Percentiles rank a stretch among this genome's conserved stretches.
These are phyloP conservation scores for Embidobia sp. DNA, from an alignment of 2,888 invertebrate genomes.

Conservation along the genomic window DNA sequence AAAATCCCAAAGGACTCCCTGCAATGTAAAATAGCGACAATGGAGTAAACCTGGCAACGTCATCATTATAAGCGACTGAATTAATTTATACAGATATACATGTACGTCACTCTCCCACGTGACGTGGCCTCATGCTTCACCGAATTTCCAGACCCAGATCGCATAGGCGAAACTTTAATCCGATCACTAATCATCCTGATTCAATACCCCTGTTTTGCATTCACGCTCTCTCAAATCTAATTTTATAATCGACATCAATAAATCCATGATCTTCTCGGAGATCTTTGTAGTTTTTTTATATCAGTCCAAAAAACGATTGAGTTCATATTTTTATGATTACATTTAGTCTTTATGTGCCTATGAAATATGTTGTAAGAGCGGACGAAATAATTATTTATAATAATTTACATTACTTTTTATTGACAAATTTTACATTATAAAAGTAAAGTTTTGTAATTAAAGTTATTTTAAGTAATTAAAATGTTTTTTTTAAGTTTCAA, in stretches of 20 bases:
- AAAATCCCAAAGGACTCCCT: conserved; percentile 43
- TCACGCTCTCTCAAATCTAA: conserved; percentile 47
- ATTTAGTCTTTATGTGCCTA: no score
- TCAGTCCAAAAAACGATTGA: conserved; percentile 21
- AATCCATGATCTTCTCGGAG: conserved; percentile 45
- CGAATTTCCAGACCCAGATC: conserved; percentile 40
- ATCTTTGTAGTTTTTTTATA: conserved; percentile 30
- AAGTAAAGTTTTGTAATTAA: no score
- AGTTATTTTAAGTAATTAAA: no score
- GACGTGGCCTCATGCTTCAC: conserved; percentile 36
- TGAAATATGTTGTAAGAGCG: no score
- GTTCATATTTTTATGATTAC: conserved; percentile 10
- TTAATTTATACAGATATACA: conserved; percentile 59
- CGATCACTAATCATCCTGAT: conserved; percentile 53
- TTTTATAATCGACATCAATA: conserved; percentile 42
- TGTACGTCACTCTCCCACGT: conserved; percentile 59
- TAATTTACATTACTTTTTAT: no score
- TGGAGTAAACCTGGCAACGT: conserved; percentile 42
- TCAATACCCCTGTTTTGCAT: conserved; percentile 55
- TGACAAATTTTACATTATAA: no score
- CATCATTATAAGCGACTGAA: conserved; percentile 59
- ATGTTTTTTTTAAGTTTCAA: no score
- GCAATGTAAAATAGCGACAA: conserved; percentile 61
- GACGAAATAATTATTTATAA: neutral
- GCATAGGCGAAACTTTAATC: conserved; percentile 59